phyloP scores from a whole-genome alignment of 2,113 vertebrate genomes.

The Chloropsis cyanopogon region DNA sequence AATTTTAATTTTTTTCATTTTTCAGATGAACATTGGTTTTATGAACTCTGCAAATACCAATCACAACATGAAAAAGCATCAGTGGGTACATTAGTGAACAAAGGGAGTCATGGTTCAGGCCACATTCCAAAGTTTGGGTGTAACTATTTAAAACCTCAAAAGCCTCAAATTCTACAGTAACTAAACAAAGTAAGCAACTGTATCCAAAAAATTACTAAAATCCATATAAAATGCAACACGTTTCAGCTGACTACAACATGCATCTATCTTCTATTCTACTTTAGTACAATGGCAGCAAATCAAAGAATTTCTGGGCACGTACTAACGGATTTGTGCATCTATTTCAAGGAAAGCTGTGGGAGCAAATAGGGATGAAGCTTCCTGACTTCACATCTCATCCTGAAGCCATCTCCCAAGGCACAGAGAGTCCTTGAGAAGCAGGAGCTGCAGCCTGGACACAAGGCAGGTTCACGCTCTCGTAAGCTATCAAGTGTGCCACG shows the following conservation, averaged over 20 bases:
- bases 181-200: neutral
- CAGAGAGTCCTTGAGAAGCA: neutral
- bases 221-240: neutral
- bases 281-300: neutral
- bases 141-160: neutral
- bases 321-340: neutral
- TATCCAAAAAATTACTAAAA: neutral
- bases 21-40: neutral
- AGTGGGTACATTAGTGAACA: neutral
- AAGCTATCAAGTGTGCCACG: fast-evolving
- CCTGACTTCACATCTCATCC: neutral
- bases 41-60: neutral
- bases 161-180: neutral
- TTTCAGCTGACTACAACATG: neutral
- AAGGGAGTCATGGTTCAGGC: neutral
- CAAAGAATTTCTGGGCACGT: neutral
- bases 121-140: neutral
- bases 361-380: neutral
- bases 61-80: neutral
- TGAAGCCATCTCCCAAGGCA: neutral
- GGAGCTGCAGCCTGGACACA: neutral
- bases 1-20: neutral
- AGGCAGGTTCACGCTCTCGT: fast-evolving
- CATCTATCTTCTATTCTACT: neutral
- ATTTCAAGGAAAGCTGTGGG: neutral